Conservation (phyloP, 2,797 vertebrate species). For the Anas bernieri region DNA sequence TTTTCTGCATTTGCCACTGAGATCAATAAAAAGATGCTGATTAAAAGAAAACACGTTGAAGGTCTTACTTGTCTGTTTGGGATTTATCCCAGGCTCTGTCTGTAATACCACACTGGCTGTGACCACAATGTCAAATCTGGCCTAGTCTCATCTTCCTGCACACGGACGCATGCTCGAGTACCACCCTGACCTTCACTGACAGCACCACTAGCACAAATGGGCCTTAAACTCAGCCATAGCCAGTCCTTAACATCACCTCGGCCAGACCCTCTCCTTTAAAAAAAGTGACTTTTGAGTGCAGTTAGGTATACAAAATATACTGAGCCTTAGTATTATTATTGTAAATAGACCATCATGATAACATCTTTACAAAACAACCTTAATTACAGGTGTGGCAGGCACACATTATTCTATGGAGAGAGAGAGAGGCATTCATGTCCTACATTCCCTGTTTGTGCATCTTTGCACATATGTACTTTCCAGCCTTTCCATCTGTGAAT, state of each 20-base stretch:
- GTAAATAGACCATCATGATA: not conserved
- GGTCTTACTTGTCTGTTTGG: not conserved
- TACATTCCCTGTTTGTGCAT: not conserved
- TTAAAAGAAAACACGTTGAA: constrained; percentile 1
- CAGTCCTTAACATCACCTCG: not conserved
- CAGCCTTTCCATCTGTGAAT: not conserved
- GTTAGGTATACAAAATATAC: not conserved
- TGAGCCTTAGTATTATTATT: not conserved
- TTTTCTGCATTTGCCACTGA: not conserved
- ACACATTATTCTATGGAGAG: not conserved
- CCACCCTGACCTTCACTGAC: not conserved
- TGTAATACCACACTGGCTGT: not conserved
- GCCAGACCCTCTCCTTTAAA: not conserved
- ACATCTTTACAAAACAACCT: not conserved
- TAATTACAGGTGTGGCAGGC: not conserved
- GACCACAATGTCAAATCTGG: not conserved
- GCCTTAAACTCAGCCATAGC: not conserved
- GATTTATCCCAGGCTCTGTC: not conserved
- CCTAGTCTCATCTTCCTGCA: not conserved
- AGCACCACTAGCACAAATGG: not conserved
- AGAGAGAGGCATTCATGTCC: not conserved
- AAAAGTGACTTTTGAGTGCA: not conserved
- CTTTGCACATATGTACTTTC: not conserved
- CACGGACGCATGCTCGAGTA: not conserved
- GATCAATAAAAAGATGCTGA: not conserved